Evolutionary conservation across 2,797 vertebrate genomes (phyloP).

Genomic region (Sebastes dallii): DNA sequence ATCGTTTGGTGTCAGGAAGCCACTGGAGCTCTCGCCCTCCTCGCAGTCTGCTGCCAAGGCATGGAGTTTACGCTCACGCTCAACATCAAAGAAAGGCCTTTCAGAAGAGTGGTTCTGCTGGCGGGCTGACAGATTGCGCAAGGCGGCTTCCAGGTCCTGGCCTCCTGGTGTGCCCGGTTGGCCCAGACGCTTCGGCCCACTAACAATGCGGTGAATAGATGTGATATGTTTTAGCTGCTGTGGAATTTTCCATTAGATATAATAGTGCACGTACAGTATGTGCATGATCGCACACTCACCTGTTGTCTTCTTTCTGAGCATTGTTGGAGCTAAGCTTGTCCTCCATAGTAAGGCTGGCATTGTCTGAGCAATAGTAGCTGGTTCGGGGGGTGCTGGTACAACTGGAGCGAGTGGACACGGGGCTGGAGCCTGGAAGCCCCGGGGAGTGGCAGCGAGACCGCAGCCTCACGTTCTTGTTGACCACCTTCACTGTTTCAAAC

Average conservation of each 20-base stretch:
- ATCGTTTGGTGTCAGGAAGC: constrained; percentile 86
- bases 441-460: constrained; percentile 83
- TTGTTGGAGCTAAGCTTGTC: constrained; percentile 62
- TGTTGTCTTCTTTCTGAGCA: constrained; percentile 59
- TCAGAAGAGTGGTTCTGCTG: constrained; percentile 84
- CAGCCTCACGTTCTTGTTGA: constrained; percentile 81
- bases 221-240: background rate
- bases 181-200: constrained; percentile 76
- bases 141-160: constrained; percentile 86
- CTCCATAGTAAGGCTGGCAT: constrained; percentile 74
- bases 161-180: constrained; percentile 82
- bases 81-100: constrained; percentile 86
- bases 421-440: constrained; percentile 77
- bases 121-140: constrained; percentile 84
- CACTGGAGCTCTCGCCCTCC: constrained; percentile 79
- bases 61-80: constrained; percentile 81
- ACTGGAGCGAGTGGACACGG: constrained; percentile 75
- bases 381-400: constrained; percentile 81
- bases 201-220: constrained; percentile 15
- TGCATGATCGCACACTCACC: constrained; percentile 45
- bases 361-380: constrained; percentile 78
- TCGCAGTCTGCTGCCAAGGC: constrained; percentile 75
- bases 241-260: background rate
- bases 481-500: constrained; percentile 87
- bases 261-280: background rate